These are phyloP conservation scores for Eupsilia transversa DNA, from an alignment of 2,888 invertebrate genomes.

Conservation along the genomic window DNA sequence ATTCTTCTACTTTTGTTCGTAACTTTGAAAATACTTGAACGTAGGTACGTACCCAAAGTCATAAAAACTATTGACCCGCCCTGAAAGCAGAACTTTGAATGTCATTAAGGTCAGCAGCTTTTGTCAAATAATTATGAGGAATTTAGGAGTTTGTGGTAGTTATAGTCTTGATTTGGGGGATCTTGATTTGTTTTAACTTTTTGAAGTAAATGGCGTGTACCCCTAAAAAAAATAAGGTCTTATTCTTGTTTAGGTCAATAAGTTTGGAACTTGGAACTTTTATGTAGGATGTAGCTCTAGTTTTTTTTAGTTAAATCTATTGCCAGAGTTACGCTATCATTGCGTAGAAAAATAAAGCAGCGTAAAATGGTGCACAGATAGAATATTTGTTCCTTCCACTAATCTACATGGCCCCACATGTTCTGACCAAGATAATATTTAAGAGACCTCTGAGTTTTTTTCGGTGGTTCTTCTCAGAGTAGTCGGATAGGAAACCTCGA, in stretches of 20 bases:
- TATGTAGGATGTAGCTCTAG: background rate
- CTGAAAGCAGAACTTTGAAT: constrained; percentile 39
- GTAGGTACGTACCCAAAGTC: constrained; percentile 23
- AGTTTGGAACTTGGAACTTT: background rate
- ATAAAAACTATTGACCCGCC: constrained; percentile 35
- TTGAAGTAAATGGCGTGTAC: background rate
- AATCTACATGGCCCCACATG: background rate
- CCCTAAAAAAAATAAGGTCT: background rate
- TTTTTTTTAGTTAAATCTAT: background rate
- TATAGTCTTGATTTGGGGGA: background rate
- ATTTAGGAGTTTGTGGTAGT: background rate
- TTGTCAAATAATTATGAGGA: constrained; percentile 26
- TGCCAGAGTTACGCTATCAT: background rate
- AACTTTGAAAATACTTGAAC: constrained; percentile 37
- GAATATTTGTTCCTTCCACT: background rate
- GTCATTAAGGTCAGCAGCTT: constrained; percentile 49
- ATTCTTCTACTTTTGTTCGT: constrained; percentile 38
- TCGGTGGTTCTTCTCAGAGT: background rate
- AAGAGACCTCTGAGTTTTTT: background rate
- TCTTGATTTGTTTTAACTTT: background rate
- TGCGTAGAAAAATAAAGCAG: background rate
- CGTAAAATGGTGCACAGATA: background rate
- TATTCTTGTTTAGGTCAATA: constrained; percentile 1
- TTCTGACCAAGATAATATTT: background rate
- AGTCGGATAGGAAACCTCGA: background rate